Evolutionary conservation across 2,797 vertebrate genomes (phyloP).

Genomic region (Taeniopygia guttata): DNA sequence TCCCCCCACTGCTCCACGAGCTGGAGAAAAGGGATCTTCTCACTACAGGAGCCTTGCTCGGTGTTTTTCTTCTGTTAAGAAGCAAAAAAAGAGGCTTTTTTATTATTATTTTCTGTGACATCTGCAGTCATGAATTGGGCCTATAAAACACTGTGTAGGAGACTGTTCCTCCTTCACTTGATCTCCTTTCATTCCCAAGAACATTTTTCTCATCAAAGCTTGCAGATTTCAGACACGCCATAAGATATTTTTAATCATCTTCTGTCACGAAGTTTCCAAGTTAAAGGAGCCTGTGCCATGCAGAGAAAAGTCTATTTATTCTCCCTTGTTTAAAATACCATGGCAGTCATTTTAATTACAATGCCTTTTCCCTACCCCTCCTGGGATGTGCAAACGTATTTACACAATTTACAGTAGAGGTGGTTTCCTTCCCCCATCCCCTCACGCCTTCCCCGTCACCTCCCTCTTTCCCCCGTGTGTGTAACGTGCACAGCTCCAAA

Average conservation of each 20-base stretch:
- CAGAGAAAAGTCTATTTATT: constrained; percentile 58
- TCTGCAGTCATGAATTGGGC: constrained; percentile 52
- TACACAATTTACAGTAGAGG: constrained; percentile 40
- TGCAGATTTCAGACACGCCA: constrained; percentile 55
- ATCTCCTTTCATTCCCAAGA: constrained; percentile 55
- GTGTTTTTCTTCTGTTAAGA: neutral
- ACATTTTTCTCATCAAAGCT: constrained; percentile 63
- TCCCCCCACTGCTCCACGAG: rapidly evolving
- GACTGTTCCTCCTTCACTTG: constrained; percentile 58
- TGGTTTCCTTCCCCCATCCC: constrained; percentile 2
- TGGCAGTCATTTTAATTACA: constrained; percentile 56
- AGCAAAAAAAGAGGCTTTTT: neutral
- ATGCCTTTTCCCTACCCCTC: constrained; percentile 17
- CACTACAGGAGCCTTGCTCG: neutral
- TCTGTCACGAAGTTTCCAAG: constrained; percentile 65
- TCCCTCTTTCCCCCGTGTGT: neutral
- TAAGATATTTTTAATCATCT: constrained; percentile 70
- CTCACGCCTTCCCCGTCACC: constrained; percentile 7
- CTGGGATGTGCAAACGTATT: constrained; percentile 19
- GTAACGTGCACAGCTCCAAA: neutral
- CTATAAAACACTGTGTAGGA: constrained; percentile 53
- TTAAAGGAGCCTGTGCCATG: constrained; percentile 51
- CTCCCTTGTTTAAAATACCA: constrained; percentile 57
- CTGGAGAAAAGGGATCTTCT: neutral
- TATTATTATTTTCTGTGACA: constrained; percentile 33